These are phyloP conservation scores for Paragorgia papillata DNA, from an alignment of 92 coral and sea anemone genomes.

Conservation along the genomic window DNA sequence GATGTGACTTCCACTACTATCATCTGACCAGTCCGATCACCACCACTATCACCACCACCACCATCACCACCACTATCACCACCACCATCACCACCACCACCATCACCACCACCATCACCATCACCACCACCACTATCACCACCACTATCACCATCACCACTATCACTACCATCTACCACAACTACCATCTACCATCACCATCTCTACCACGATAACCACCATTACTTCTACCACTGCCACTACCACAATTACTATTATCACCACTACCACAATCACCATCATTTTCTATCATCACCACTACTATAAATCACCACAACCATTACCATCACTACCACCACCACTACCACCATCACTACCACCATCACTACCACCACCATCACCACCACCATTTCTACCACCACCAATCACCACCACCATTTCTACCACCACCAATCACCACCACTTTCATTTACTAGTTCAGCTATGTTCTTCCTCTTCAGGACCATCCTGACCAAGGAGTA, in stretches of 20 bases:
- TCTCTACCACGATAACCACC: background rate
- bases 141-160: slow-evolving; percentile 4
- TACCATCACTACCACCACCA: background rate
- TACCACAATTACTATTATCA: background rate
- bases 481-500: slow-evolving; percentile 95
- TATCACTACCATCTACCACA: background rate
- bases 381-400: background rate
- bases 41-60: background rate
- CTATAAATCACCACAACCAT: background rate
- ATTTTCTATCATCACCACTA: background rate
- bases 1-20: too few species aligned
- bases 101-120: background rate
- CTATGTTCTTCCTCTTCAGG: slow-evolving; percentile 50
- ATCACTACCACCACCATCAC: background rate
- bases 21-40: background rate
- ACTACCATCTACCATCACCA: background rate
- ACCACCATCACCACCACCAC: background rate
- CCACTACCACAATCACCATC: background rate
- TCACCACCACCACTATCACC: background rate
- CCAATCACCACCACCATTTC: background rate
- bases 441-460: background rate
- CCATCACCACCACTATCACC: background rate
- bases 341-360: background rate
- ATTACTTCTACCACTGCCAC: background rate
- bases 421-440: background rate